These are phyloP conservation scores for Dicrostonyx torquatus DNA, from an alignment of 2,797 vertebrate species.

Conservation along the genomic window DNA sequence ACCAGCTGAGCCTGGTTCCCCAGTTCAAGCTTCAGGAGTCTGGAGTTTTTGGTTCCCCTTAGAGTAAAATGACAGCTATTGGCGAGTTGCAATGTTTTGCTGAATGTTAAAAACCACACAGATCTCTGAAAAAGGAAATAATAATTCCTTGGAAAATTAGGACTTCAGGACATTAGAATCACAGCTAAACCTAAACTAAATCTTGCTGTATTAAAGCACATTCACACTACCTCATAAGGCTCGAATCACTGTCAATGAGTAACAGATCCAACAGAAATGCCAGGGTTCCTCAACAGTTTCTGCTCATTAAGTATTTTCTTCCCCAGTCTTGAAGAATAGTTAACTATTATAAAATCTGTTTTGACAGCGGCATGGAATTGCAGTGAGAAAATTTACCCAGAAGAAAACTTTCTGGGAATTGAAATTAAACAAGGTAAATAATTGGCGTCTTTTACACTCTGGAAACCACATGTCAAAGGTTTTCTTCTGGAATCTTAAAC, in stretches of 20 bases:
- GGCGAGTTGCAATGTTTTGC: background rate
- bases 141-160: constrained; percentile 7
- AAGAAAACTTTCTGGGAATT: constrained; percentile 41
- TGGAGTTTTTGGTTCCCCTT: background rate
- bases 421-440: constrained; percentile 64
- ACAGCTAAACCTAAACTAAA: background rate
- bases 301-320: constrained; percentile 5
- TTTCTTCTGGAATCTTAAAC: background rate
- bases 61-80: background rate
- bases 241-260: background rate
- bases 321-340: constrained; percentile 8
- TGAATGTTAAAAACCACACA: background rate
- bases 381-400: background rate
- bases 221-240: background rate
- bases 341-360: constrained; percentile 47
- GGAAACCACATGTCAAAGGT: background rate
- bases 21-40: background rate
- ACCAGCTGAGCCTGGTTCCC: too few species aligned
- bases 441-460: constrained; percentile 23
- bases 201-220: background rate
- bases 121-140: background rate
- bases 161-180: background rate
- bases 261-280: background rate
- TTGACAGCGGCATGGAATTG: background rate
- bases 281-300: background rate